phyloP scores from a whole-genome alignment of 2,797 vertebrate genomes.

The Manis javanica region DNA sequence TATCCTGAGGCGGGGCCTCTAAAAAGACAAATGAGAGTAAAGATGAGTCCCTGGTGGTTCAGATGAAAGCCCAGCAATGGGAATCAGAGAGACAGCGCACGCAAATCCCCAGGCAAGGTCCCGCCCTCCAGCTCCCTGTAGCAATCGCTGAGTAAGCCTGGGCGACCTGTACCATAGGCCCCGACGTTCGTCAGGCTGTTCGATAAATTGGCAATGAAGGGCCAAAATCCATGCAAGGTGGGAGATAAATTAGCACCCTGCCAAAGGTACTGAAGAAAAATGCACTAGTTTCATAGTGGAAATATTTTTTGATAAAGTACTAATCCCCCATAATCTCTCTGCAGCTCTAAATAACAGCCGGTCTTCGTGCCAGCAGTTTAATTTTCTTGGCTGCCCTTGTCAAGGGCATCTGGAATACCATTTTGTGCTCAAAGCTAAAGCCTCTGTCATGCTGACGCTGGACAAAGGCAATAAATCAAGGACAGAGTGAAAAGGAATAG shows the following conservation, averaged over 20 bases:
- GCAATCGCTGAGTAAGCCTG: constrained; percentile 37
- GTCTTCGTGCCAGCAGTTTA: constrained; percentile 72
- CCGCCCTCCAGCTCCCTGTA: constrained; percentile 17
- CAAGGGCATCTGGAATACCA: constrained; percentile 69
- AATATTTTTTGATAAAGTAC: constrained; percentile 75
- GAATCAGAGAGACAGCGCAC: constrained; percentile 43
- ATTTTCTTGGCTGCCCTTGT: constrained; percentile 73
- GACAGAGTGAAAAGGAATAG: constrained; percentile 70
- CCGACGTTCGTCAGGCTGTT: constrained; percentile 72
- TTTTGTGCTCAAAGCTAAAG: constrained; percentile 68
- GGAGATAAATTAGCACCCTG: constrained; percentile 69
- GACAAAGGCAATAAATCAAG: constrained; percentile 70
- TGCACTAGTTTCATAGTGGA: constrained; percentile 9
- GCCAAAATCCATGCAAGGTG: constrained; percentile 30
- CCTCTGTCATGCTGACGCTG: constrained; percentile 56
- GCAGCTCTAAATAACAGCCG: constrained; percentile 70
- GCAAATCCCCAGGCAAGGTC: constrained; percentile 35
- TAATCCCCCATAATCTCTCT: constrained; percentile 74
- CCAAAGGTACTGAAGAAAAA: constrained; percentile 22
- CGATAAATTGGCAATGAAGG: constrained; percentile 75
- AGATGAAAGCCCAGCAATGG: constrained; percentile 57
- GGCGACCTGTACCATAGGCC: constrained; percentile 29
- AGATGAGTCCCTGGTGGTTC: neutral
- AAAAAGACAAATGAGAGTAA: constrained; percentile 60
- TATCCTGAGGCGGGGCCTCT: neutral